Evolutionary conservation across 2,113 vertebrate genomes (phyloP).

Genomic region (Conger conger): DNA sequence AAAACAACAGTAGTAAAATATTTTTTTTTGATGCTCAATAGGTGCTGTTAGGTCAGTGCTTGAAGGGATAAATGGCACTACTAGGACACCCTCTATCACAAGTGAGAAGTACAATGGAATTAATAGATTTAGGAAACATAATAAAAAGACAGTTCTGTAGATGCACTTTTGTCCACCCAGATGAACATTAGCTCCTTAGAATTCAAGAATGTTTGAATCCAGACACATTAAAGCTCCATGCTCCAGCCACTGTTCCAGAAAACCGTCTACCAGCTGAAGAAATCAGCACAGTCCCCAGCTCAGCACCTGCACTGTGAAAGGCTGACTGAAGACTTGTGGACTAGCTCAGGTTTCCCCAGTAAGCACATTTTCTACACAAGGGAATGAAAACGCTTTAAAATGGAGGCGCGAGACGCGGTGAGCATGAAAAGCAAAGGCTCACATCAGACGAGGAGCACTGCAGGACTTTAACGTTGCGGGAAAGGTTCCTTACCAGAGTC

Average conservation of each 20-base stretch:
- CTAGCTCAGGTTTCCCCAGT: not conserved
- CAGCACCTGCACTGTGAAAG: not conserved
- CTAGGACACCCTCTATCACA: not conserved
- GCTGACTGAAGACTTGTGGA: not conserved
- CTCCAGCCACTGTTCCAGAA: not conserved
- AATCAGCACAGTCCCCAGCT: not conserved
- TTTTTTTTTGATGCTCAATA: too few species aligned
- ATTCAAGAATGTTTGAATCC: not conserved
- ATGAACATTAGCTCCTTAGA: not conserved
- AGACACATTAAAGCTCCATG: not conserved
- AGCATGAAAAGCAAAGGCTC: not conserved
- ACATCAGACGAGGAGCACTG: not conserved
- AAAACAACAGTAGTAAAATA: not conserved
- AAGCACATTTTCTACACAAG: not conserved
- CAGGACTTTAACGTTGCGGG: not conserved
- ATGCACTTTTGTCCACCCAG: not conserved
- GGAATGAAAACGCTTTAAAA: not conserved
- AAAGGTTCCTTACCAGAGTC: conserved; percentile 71
- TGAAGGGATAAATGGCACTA: not conserved
- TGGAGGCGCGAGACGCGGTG: not conserved
- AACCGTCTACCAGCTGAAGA: not conserved
- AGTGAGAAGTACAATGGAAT: not conserved
- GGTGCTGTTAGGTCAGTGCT: not conserved
- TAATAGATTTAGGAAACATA: not conserved
- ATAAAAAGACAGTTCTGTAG: not conserved